Base-by-base conservation (phyloP, 2,113 vertebrate species). In the Dryoscopus gambensis region DNA sequence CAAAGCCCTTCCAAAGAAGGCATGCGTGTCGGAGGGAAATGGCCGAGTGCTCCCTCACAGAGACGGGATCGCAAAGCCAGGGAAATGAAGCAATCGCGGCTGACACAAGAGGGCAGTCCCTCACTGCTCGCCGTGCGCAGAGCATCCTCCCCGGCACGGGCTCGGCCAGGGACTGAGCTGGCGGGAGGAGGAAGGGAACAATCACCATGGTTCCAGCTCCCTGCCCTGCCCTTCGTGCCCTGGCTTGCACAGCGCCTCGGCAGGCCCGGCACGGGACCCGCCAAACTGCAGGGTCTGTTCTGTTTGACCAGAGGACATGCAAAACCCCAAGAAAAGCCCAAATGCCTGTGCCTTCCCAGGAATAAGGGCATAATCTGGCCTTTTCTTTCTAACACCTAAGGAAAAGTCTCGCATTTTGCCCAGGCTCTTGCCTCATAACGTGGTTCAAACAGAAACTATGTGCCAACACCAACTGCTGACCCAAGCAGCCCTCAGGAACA, bases 71-170 rank as follows among this genome's bases (percentile, higher is more conserved):
- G 5, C 7, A 33, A 20, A 80, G 5, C 0, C 39, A 28, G 67
- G 47, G 19, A 42, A 28, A 27, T 4, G 70, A n/a, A 64, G 37
- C 44, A 19, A 4, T 0, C 11, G 46, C 3, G 86, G 1, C 53
- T 30, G 86, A 77, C 97, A 88, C 89, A 22, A 96, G 96, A 93
- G 96, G 96, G 94, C 97, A 91, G 90, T 13, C 13, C 84, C 94
- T 69, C 55, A 1, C 89, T 91, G 44, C 10, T 10, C 17, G 28
- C 31, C 15, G 50, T 0, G 65, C 0, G 65, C 56, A 2, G 22
- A 3, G 82, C 23, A 0, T 33, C 52, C 2, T 16, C 77, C 0
- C 30, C 13, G 59, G n/a, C 15, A 39, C 0, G 15, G 47, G 64
- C 56, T 24, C 17, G 65, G 67, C 21, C 10, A 20, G 60, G 46